These are phyloP conservation scores for Coptotermes formosanus DNA, from an alignment of 1,140 invertebrate species.

Conservation along the genomic window DNA sequence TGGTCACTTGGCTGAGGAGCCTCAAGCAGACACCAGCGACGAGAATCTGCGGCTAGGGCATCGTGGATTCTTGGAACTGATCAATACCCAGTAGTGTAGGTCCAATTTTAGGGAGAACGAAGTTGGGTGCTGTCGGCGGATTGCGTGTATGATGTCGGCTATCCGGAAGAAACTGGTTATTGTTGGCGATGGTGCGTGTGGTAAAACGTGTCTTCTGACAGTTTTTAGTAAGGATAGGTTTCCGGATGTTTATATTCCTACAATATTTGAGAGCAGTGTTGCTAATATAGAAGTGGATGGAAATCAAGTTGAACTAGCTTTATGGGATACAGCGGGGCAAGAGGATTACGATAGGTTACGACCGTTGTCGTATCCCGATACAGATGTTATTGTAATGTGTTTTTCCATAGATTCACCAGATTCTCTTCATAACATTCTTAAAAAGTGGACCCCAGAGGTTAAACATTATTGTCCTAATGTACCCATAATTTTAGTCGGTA, in stretches of 20 bases:
- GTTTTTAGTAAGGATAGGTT: constrained; percentile 68
- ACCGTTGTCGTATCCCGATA: constrained; percentile 62
- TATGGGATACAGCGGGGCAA: constrained; percentile 57
- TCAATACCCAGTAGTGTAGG: background rate
- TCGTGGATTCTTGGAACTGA: background rate
- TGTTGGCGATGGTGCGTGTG: constrained; percentile 68
- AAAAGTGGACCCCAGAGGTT: constrained; percentile 60
- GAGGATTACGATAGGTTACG: constrained; percentile 13
- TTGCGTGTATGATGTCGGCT: background rate
- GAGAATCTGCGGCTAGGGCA: background rate
- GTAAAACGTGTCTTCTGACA: constrained; percentile 64
- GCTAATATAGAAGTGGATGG: constrained; percentile 66
- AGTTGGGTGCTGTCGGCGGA: background rate
- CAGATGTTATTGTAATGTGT: constrained; percentile 61
- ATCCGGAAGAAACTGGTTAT: constrained; percentile 69
- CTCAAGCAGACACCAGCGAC: background rate
- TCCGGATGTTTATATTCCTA: constrained; percentile 66
- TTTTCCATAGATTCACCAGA: constrained; percentile 58
- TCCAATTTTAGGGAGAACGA: background rate
- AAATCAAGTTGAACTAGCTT: constrained; percentile 62
- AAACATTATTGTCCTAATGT: constrained; percentile 63
- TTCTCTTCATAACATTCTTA: constrained; percentile 56
- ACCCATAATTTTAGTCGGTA: constrained; percentile 63
- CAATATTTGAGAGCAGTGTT: constrained; percentile 70
- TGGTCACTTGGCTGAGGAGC: background rate